Percentiles rank a stretch among this genome's conserved stretches.
Evolutionary conservation across 2,888 invertebrate genomes (phyloP).

Genomic region (Romanomermis culicivorax): DNA sequence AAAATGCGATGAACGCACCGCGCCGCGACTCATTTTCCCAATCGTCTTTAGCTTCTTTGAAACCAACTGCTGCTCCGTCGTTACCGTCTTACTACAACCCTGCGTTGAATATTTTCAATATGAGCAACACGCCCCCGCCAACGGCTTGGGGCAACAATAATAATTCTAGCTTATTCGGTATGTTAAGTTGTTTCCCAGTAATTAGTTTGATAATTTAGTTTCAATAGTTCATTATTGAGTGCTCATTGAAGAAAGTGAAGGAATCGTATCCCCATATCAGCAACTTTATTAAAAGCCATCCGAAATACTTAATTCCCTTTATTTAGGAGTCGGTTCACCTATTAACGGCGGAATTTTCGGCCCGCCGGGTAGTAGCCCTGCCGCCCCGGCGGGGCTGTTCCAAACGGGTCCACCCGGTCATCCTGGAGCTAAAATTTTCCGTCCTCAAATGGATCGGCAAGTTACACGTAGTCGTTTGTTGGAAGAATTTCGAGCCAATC

Average conservation of each 20-base stretch:
- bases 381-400: neutral
- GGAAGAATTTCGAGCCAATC: conserved; percentile 57
- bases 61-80: neutral
- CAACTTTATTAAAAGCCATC: neutral
- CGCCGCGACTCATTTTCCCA: conserved; percentile 7
- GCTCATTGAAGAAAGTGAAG: too few species aligned
- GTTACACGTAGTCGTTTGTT: conserved; percentile 53
- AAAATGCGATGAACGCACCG: neutral
- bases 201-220: too few species aligned
- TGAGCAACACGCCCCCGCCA: neutral
- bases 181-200: too few species aligned
- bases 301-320: neutral
- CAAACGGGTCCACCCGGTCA: neutral
- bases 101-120: neutral
- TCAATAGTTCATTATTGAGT: too few species aligned
- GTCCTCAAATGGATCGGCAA: neutral
- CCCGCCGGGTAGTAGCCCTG: conserved; percentile 2
- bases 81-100: neutral
- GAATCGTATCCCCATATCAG: too few species aligned
- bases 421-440: neutral
- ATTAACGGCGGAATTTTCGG: conserved; percentile 4
- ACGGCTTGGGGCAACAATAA: neutral
- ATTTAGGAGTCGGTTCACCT: neutral
- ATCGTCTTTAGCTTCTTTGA: neutral
- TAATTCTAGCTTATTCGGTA: neutral